Conservation (phyloP, 2,113 vertebrate species). For the Scytalopus superciliaris region DNA sequence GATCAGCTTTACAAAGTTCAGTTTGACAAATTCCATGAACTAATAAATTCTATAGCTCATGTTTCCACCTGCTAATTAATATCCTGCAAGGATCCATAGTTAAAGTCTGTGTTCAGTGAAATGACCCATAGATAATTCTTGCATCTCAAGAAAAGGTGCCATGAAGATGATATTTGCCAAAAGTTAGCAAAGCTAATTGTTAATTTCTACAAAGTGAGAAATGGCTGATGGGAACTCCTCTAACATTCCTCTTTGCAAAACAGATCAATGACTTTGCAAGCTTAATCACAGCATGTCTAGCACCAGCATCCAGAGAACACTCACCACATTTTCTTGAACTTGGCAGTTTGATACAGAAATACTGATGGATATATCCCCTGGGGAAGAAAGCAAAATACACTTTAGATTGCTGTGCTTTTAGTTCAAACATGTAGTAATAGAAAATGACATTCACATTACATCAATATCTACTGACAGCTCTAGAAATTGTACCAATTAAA, state of each 20-base stretch:
- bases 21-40: neutral
- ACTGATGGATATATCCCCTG: constrained; percentile 92
- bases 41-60: neutral
- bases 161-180: neutral
- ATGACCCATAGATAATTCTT: neutral
- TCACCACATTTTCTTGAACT: constrained; percentile 98
- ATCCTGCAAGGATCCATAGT: neutral
- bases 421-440: constrained; percentile 9
- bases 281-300: constrained; percentile 13
- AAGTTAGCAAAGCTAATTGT: neutral
- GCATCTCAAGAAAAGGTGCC: neutral
- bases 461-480: constrained; percentile 7
- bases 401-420: constrained; percentile 40
- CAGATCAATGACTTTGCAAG: constrained; percentile 14
- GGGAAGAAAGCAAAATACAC: constrained; percentile 58
- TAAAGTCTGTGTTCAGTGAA: neutral
- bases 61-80: constrained; percentile 31
- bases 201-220: constrained; percentile 25
- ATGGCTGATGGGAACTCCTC: neutral
- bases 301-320: constrained; percentile 50
- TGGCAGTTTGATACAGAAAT: constrained; percentile 97
- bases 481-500: constrained; percentile 33
- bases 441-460: constrained; percentile 40
- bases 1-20: neutral
- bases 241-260: constrained; percentile 11